These are phyloP conservation scores for Enteromius fasciolatus DNA, from an alignment of 2,797 vertebrate genomes.

Conservation along the genomic window DNA sequence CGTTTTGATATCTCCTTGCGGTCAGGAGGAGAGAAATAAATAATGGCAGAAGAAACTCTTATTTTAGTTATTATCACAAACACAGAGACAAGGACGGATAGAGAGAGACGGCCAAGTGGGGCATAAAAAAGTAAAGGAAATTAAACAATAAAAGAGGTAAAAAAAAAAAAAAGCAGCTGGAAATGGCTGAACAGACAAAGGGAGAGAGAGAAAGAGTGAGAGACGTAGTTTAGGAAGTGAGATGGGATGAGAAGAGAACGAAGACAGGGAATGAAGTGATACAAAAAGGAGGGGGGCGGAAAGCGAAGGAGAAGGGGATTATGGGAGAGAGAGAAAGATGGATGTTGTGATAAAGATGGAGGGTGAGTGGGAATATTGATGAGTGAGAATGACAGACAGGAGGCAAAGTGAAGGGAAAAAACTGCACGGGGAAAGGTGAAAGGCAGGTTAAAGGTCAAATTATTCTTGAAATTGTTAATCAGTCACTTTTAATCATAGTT, in stretches of 20 bases:
- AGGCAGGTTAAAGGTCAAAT: slow-evolving; percentile 75
- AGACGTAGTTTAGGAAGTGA: slow-evolving; percentile 49
- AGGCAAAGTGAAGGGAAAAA: slow-evolving; percentile 55
- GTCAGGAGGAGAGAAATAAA: slow-evolving; percentile 74
- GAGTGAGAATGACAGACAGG: slow-evolving; percentile 71
- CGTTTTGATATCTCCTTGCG: slow-evolving; percentile 67
- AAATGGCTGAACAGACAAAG: slow-evolving; percentile 47
- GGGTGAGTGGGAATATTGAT: slow-evolving; percentile 58
- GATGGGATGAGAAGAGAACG: slow-evolving; percentile 58
- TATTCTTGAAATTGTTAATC: slow-evolving; percentile 74
- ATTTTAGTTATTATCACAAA: slow-evolving; percentile 65
- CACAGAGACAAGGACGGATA: slow-evolving; percentile 52
- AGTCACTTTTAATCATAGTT: slow-evolving; percentile 76
- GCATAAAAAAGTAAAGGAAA: slow-evolving; percentile 46
- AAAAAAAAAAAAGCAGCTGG: slow-evolving; percentile 50
- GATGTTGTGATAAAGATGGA: slow-evolving; percentile 51
- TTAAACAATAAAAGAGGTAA: slow-evolving; percentile 53
- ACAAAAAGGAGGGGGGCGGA: slow-evolving; percentile 35
- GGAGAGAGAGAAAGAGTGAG: slow-evolving; percentile 42
- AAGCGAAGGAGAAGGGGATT: slow-evolving; percentile 49
- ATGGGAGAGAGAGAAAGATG: slow-evolving; percentile 48
- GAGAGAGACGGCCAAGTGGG: slow-evolving; percentile 29
- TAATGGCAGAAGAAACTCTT: slow-evolving; percentile 68
- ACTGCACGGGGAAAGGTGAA: slow-evolving; percentile 36
- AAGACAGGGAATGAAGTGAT: slow-evolving; percentile 46